phyloP scores from a whole-genome alignment of 1,140 invertebrate genomes.

The Drosophila orosa region DNA sequence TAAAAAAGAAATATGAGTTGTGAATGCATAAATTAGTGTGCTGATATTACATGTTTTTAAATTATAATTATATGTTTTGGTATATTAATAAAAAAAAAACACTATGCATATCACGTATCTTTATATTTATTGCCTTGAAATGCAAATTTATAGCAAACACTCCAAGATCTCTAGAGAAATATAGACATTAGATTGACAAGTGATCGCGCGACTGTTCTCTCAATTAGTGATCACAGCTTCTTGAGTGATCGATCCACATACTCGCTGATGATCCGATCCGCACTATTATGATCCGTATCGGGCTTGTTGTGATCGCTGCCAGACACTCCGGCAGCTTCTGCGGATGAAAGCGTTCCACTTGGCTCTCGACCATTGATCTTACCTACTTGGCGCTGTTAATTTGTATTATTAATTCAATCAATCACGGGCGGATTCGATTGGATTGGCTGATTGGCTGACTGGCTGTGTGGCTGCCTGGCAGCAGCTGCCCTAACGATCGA shows the following conservation, averaged over 20 bases:
- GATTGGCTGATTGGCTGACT: constrained; percentile 45
- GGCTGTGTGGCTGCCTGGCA: constrained; percentile 27
- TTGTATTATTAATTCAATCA: constrained; percentile 82
- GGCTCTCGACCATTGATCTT: constrained; percentile 69
- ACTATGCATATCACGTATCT: no score
- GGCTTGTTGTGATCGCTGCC: constrained; percentile 40
- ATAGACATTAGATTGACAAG: neutral
- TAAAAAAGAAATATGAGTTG: neutral
- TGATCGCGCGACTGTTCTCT: constrained; percentile 1
- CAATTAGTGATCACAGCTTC: constrained; percentile 12
- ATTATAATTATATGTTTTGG: neutral
- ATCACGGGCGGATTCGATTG: constrained; percentile 54
- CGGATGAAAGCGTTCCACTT: constrained; percentile 44
- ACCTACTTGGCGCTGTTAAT: constrained; percentile 79
- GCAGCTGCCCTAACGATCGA: constrained; percentile 67
- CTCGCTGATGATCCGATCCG: neutral
- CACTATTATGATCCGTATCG: constrained; percentile 34
- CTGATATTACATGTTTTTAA: neutral
- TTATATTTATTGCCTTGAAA: neutral
- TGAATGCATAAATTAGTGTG: neutral
- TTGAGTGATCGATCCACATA: constrained; percentile 2
- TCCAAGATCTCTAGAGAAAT: neutral
- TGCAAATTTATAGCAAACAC: neutral
- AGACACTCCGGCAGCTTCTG: constrained; percentile 41
- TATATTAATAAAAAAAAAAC: neutral